Evolutionary conservation across 2,113 vertebrate species (phyloP).

Genomic region (Solea senegalensis): DNA sequence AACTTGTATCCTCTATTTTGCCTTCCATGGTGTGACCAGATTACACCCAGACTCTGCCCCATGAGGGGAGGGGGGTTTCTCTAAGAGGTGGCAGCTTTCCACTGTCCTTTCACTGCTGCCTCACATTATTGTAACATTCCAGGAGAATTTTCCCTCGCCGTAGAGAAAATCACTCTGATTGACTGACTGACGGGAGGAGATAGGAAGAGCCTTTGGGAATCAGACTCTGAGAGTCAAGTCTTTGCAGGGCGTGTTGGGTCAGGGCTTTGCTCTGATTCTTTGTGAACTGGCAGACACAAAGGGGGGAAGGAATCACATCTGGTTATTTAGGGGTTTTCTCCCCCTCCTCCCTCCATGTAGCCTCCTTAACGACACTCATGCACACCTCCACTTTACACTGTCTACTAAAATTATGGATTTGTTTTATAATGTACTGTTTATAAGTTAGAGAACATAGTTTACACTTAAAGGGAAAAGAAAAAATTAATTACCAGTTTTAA

Average conservation of each 20-base stretch:
- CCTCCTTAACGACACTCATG: constrained; percentile 4
- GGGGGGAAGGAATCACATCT: constrained; percentile 65
- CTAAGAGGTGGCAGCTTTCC: constrained; percentile 53
- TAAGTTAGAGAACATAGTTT: constrained; percentile 7
- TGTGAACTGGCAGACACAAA: constrained; percentile 71
- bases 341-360: not conserved
- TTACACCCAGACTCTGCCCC: constrained; percentile 59
- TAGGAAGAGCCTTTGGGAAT: constrained; percentile 59
- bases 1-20: constrained; percentile 65
- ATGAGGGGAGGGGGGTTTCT: constrained; percentile 27
- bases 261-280: constrained; percentile 58
- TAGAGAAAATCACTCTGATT: constrained; percentile 62
- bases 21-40: constrained; percentile 69
- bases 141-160: constrained; percentile 36
- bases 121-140: constrained; percentile 66
- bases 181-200: constrained; percentile 66
- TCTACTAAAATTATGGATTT: constrained; percentile 7
- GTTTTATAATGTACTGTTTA: not conserved
- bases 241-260: constrained; percentile 32
- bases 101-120: constrained; percentile 32
- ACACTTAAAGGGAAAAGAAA: constrained; percentile 31
- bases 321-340: constrained; percentile 36
- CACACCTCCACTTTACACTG: constrained; percentile 33
- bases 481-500: constrained; percentile 23
- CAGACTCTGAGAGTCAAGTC: constrained; percentile 24